Evolutionary conservation across 2,113 vertebrate species (phyloP), one percentile per base, ranked within the genome.

Genomic region (Pandion haliaetus): DNA sequence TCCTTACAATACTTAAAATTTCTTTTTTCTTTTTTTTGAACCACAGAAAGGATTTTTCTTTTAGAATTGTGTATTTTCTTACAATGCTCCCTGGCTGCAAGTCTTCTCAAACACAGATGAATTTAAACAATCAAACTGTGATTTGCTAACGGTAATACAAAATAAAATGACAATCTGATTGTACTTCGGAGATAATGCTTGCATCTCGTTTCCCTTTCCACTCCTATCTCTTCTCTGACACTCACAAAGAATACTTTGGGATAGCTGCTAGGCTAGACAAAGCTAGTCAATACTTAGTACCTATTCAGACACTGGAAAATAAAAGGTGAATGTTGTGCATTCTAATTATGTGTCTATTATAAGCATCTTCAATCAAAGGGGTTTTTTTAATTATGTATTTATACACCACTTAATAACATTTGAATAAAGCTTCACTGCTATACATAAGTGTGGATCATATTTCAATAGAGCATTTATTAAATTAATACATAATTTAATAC

Each of bases 41-140:
- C 19, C 69, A 69, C 34, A 58, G 12, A 42, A 67, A 86, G 6
- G 4, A 44, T 67, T 81, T 88, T 90, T 78, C 34, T 59, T 83
- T 90, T 44, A 58, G 36, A 80, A 55, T 38, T 44, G 38, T 15
- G 5, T 83, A 47, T 52, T 94, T 89, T 50, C n/a, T 71, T 28
- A 10, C 8, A 83, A 47, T 29, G 12, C 10, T 91, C 42, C 59
- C 65, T 63, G 14, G 18, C 42, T 86, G 20, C 40, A 94, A 84
- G 19, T 23, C 82, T 84, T 65, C 57, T 94, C 72, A 65, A 52
- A 63, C 50, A 44, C 32, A 63, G 62, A 42, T 63, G 44, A 50
- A 58, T 92, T 93, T 95, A 87, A 91, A 84, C 80, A 92, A 95
- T 80, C 61, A 28, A 69, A 61, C 36, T 92, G 62, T 49, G 69